These are phyloP conservation scores for Miichthys miiuy DNA, from an alignment of 2,797 vertebrate genomes.

Conservation along the genomic window DNA sequence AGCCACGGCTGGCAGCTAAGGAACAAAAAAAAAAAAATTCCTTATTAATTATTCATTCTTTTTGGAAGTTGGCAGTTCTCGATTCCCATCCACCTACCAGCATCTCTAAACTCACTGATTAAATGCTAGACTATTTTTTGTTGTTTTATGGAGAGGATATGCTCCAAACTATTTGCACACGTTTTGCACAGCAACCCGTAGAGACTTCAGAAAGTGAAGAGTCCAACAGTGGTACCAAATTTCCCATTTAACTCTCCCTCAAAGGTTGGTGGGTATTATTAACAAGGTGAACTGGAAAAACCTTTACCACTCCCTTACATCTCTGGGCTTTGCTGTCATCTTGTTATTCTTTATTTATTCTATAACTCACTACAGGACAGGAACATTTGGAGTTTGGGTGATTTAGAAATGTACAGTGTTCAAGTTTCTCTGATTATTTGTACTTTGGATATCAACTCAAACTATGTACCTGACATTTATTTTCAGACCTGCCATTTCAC, in stretches of 20 bases:
- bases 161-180: conserved; percentile 1
- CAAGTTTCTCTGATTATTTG: not conserved
- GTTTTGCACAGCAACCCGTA: not conserved
- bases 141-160: not conserved
- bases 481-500: not conserved
- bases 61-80: too few relatives aligned
- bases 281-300: not conserved
- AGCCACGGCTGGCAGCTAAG: too few relatives aligned
- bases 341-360: not conserved
- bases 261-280: not conserved
- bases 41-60: too few relatives aligned
- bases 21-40: too few relatives aligned
- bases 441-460: not conserved
- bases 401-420: too few relatives aligned
- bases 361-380: not conserved
- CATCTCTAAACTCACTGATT: not conserved
- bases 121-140: too few relatives aligned
- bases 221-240: not conserved
- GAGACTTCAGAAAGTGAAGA: not conserved
- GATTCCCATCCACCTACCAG: not conserved
- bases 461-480: not conserved
- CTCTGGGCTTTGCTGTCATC: not conserved
- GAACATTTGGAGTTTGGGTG: not conserved
- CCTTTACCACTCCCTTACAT: not conserved
- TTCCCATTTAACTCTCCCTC: not conserved